A percentile compares a stretch with the other conserved stretches of the same genome.
Evolutionary conservation across 1,140 invertebrate species (phyloP).

Genomic region (Drosophila tsacasi): DNA sequence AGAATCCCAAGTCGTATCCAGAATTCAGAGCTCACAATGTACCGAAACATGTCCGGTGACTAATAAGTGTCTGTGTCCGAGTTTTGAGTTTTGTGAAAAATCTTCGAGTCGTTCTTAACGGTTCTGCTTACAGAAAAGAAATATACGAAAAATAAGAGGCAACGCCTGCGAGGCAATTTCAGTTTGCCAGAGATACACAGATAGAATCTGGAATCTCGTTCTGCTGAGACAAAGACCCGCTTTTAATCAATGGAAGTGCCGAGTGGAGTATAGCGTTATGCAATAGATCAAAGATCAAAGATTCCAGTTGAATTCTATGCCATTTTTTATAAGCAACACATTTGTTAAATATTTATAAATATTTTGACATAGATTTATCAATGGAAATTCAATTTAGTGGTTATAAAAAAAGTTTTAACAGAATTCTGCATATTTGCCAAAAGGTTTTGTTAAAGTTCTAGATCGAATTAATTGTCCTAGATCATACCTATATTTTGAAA

Average conservation of each 20-base stretch:
- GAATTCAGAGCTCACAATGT: conserved; percentile 28
- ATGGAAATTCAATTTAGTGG: neutral
- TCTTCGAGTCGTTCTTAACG: conserved; percentile 46
- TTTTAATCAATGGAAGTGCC: conserved; percentile 35
- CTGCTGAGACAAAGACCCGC: conserved; percentile 22
- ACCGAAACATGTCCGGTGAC: conserved; percentile 54
- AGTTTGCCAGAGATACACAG: conserved; percentile 16
- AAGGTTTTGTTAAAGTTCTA: too few species aligned
- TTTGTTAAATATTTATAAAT: neutral
- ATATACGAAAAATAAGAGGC: conserved; percentile 6
- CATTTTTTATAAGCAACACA: conserved; percentile 1
- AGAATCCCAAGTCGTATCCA: conserved; percentile 10
- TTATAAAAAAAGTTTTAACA: neutral
- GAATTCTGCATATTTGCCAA: neutral
- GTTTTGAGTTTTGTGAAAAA: conserved; percentile 47
- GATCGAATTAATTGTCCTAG: neutral
- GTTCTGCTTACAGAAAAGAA: conserved; percentile 33
- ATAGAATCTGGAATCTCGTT: conserved; percentile 35
- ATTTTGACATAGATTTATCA: neutral
- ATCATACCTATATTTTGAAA: neutral
- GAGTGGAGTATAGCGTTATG: conserved; percentile 27
- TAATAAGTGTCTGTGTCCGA: conserved; percentile 41
- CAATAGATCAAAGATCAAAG: conserved; percentile 27
- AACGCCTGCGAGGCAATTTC: conserved; percentile 16
- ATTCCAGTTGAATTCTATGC: conserved; percentile 16